A percentile compares a stretch with the other conserved stretches of the same genome.
Conservation (phyloP, 2,797 vertebrate species). For the Bufotes viridis region DNA sequence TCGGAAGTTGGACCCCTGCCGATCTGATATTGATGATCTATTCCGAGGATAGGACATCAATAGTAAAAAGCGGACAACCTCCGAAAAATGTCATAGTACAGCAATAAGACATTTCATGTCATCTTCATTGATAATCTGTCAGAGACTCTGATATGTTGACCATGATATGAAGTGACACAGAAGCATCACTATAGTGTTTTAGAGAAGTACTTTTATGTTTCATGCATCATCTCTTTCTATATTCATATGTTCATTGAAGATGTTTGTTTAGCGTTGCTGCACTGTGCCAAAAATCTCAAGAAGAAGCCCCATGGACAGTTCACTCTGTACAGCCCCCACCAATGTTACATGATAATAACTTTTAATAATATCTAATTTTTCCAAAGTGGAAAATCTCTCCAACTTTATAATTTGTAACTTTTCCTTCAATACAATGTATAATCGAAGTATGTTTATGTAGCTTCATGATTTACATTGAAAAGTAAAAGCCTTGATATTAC, state of each 20-base stretch:
- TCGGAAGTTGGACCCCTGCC: no score
- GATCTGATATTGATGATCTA: no score
- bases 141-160: background rate
- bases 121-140: background rate
- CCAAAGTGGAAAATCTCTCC: background rate
- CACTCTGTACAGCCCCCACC: background rate
- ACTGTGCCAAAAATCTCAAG: background rate
- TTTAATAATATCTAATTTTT: background rate
- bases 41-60: no score
- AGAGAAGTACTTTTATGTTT: background rate
- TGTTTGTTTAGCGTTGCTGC: background rate
- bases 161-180: background rate
- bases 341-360: background rate
- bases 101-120: background rate
- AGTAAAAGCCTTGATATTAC: no score
- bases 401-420: no score
- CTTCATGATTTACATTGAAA: no score
- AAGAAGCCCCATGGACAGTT: background rate
- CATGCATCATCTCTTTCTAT: background rate
- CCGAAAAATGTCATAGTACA: background rate
- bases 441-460: no score
- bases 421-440: no score
- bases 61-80: no score
- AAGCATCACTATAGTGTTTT: background rate
- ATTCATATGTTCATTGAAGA: background rate